A percentile compares a stretch with the other conserved stretches of the same genome.
These are phyloP conservation scores for Aphaenogaster rudis DNA, from an alignment of 1,140 invertebrate genomes.

Conservation along the genomic window DNA sequence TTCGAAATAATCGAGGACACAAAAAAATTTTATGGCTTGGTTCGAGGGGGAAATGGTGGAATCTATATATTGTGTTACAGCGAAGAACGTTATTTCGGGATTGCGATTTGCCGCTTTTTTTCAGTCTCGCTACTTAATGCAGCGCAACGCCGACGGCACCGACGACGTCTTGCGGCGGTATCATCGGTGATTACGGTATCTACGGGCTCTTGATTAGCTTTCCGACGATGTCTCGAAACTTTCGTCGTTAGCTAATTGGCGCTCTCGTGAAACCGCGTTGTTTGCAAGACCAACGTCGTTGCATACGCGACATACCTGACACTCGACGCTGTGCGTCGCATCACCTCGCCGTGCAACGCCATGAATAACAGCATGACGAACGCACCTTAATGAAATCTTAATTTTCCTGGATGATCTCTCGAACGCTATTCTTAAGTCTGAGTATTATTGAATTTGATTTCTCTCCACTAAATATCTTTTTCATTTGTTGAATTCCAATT, in stretches of 20 bases:
- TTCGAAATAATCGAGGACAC: background rate
- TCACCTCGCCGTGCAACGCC: conserved; percentile 60
- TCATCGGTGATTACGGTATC: conserved; percentile 81
- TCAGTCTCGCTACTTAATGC: background rate
- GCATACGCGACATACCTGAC: conserved; percentile 69
- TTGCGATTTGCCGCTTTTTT: conserved; percentile 7
- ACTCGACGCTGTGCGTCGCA: conserved; percentile 57
- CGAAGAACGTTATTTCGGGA: background rate
- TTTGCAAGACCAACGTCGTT: conserved; percentile 75
- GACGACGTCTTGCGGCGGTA: conserved; percentile 62
- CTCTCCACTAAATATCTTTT: conserved; percentile 15
- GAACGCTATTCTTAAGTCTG: background rate
- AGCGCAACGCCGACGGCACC: background rate
- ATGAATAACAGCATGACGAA: conserved; percentile 53
- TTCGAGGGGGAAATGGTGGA: background rate
- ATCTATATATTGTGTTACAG: background rate
- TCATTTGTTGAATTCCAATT: conserved; percentile 43
- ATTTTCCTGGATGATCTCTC: conserved; percentile 56
- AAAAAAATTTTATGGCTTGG: background rate
- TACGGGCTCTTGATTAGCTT: conserved; percentile 82
- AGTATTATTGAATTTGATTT: background rate
- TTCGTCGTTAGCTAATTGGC: conserved; percentile 84
- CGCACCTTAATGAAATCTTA: conserved; percentile 71
- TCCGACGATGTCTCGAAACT: conserved; percentile 81
- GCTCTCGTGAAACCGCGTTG: conserved; percentile 77